phyloP scores from a whole-genome alignment of 2,888 invertebrate genomes.

The Lutraria lutraria region DNA sequence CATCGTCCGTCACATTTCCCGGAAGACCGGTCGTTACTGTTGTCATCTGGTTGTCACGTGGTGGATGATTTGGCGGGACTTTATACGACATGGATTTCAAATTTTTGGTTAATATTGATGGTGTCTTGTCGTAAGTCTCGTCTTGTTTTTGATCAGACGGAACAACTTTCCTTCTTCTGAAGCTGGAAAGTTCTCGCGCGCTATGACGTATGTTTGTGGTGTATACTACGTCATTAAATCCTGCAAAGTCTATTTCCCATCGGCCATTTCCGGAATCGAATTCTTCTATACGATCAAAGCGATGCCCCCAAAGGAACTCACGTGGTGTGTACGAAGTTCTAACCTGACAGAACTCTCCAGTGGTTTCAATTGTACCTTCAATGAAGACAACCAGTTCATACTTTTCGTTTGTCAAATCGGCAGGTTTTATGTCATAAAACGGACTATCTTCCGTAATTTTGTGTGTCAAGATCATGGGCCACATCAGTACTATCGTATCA shows the following conservation, averaged over 20 bases:
- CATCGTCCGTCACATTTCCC: slow-evolving; percentile 13
- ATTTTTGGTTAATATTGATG: slow-evolving; percentile 40
- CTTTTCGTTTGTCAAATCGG: slow-evolving; percentile 91
- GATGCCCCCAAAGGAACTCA: slow-evolving; percentile 85
- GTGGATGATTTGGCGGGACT: slow-evolving; percentile 55
- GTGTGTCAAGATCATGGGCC: slow-evolving; percentile 98
- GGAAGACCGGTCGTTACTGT: slow-evolving; percentile 36
- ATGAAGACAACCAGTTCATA: slow-evolving; percentile 98
- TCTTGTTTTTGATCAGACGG: slow-evolving; percentile 46
- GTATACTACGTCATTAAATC: slow-evolving; percentile 81
- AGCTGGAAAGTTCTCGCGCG: slow-evolving; percentile 71
- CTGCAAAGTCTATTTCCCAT: slow-evolving; percentile 81
- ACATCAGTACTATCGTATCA: slow-evolving; percentile 97
- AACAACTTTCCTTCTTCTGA: slow-evolving; percentile 53
- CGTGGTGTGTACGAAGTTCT: slow-evolving; percentile 87
- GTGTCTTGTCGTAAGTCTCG: slow-evolving; percentile 29
- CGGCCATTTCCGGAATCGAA: slow-evolving; percentile 78
- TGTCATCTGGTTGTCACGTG: slow-evolving; percentile 35
- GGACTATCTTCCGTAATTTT: slow-evolving; percentile 96
- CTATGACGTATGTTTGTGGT: slow-evolving; percentile 73
- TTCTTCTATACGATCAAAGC: slow-evolving; percentile 82
- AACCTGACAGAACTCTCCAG: slow-evolving; percentile 88
- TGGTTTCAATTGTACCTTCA: slow-evolving; percentile 96
- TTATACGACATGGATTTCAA: slow-evolving; percentile 59
- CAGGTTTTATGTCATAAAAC: slow-evolving; percentile 95